Percentiles rank a stretch among this genome's conserved stretches.
Evolutionary conservation across 1,140 invertebrate species (phyloP).

Genomic region (Sogatella furcifera): DNA sequence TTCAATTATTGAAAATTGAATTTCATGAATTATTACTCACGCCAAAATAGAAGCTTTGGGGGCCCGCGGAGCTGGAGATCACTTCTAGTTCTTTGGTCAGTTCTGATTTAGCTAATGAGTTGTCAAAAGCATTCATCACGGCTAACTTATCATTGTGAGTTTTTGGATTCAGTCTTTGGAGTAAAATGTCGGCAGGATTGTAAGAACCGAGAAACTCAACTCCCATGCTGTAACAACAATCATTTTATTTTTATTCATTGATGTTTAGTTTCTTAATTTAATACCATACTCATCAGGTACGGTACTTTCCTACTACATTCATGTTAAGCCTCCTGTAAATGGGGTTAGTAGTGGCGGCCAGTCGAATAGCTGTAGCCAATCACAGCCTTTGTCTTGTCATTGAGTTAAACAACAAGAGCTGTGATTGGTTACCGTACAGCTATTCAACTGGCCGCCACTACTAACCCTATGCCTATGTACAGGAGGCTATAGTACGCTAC

Average conservation of each 20-base stretch:
- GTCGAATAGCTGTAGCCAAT: too few relatives aligned
- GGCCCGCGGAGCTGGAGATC: not conserved
- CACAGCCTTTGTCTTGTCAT: too few relatives aligned
- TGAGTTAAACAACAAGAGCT: too few relatives aligned
- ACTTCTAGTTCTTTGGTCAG: not conserved
- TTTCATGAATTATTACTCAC: constrained; percentile 37
- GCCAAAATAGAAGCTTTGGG: constrained; percentile 23
- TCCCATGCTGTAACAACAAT: constrained; percentile 37
- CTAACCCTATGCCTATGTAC: too few relatives aligned
- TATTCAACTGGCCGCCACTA: too few relatives aligned
- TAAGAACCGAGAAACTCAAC: constrained; percentile 48
- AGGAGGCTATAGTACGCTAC: too few relatives aligned
- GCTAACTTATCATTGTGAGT: not conserved
- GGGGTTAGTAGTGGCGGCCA: too few relatives aligned
- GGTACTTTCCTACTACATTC: too few relatives aligned
- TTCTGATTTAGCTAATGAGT: not conserved
- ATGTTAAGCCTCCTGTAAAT: too few relatives aligned
- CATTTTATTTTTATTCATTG: not conserved
- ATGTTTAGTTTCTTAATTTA: too few relatives aligned
- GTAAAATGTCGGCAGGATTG: constrained; percentile 62
- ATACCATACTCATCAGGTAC: too few relatives aligned
- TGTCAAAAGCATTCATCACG: not conserved
- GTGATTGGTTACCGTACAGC: too few relatives aligned
- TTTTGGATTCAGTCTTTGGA: constrained; percentile 44
- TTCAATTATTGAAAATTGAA: not conserved